Percentiles rank a stretch among this genome's conserved stretches.
phyloP scores from a whole-genome alignment of 2,113 vertebrate genomes.

The Monopterus albus region DNA sequence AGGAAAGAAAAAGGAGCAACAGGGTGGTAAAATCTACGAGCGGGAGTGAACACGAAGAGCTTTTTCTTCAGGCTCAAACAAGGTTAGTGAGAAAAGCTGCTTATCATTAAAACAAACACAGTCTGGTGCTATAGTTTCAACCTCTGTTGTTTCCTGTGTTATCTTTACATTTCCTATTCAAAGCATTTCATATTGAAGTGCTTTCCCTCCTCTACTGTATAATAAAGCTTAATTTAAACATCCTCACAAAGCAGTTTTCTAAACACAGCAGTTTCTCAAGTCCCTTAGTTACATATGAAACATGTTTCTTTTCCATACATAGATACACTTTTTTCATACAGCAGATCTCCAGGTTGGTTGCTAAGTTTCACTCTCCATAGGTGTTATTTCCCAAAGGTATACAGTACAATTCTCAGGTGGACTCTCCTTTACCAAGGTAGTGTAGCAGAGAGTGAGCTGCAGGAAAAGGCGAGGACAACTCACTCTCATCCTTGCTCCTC shows the following conservation, averaged over 20 bases:
- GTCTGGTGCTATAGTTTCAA: conserved; percentile 14
- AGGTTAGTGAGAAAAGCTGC: conserved; percentile 66
- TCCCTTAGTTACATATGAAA: neutral
- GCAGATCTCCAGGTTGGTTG: conserved; percentile 4
- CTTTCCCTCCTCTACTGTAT: conserved; percentile 1
- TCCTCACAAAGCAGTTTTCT: conserved; percentile 19
- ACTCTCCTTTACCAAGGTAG: conserved; percentile 23
- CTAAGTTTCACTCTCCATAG: conserved; percentile 57
- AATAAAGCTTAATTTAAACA: conserved; percentile 14
- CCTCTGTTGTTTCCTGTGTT: conserved; percentile 36
- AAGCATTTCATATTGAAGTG: conserved; percentile 1
- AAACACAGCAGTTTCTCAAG: conserved; percentile 14
- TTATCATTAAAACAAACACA: conserved; percentile 42
- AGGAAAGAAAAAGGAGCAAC: conserved; percentile 68
- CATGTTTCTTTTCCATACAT: too few species aligned
- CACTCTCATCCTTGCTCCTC: conserved; percentile 38
- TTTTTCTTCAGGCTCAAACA: conserved; percentile 46
- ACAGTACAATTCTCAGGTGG: conserved; percentile 45
- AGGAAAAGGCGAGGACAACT: conserved; percentile 52
- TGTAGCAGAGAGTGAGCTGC: conserved; percentile 31
- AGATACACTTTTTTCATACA: neutral
- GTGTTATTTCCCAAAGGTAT: conserved; percentile 42
- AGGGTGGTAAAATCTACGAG: conserved; percentile 68
- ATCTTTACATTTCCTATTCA: conserved; percentile 8
- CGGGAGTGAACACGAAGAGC: conserved; percentile 51